Percentiles rank a stretch among this genome's conserved stretches.
These are phyloP conservation scores for Drosophila micromelanica DNA, from an alignment of 1,140 invertebrate species.

Conservation along the genomic window DNA sequence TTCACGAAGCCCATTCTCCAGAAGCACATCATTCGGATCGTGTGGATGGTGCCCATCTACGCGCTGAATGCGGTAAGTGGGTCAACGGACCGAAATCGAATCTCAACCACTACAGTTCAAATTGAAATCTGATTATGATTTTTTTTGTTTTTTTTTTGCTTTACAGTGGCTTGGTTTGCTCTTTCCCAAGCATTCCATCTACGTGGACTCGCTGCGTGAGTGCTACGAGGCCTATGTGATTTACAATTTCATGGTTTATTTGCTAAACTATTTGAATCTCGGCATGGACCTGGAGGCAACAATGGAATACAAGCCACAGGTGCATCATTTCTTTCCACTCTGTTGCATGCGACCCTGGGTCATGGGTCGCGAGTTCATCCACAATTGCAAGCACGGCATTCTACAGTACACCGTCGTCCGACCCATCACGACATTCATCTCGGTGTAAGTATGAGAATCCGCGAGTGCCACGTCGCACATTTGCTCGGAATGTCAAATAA, in stretches of 20 bases:
- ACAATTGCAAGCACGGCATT: constrained; percentile 98
- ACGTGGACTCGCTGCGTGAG: constrained; percentile 95
- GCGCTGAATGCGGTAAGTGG: constrained; percentile 94
- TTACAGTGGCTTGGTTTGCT: constrained; percentile 92
- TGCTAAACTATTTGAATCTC: constrained; percentile 95
- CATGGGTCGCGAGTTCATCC: constrained; percentile 96
- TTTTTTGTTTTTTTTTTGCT: background rate
- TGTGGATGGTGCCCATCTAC: constrained; percentile 99
- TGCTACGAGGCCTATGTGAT: constrained; percentile 99
- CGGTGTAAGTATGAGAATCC: constrained; percentile 89
- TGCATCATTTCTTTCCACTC: constrained; percentile 93
- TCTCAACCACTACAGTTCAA: constrained; percentile 1
- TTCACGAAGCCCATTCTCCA: constrained; percentile 97
- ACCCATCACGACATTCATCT: constrained; percentile 94
- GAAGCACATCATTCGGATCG: constrained; percentile 97
- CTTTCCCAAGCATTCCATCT: constrained; percentile 94
- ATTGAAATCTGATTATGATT: constrained; percentile 6
- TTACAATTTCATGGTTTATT: constrained; percentile 98
- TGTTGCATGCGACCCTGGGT: constrained; percentile 94
- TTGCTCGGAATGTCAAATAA: background rate
- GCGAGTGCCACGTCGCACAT: constrained; percentile 1
- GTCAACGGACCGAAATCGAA: constrained; percentile 36
- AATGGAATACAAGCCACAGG: constrained; percentile 93
- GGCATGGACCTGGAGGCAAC: constrained; percentile 92
- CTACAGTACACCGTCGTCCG: constrained; percentile 96